phyloP scores from a whole-genome alignment of 2,797 vertebrate species.

The Scleropages formosus region DNA sequence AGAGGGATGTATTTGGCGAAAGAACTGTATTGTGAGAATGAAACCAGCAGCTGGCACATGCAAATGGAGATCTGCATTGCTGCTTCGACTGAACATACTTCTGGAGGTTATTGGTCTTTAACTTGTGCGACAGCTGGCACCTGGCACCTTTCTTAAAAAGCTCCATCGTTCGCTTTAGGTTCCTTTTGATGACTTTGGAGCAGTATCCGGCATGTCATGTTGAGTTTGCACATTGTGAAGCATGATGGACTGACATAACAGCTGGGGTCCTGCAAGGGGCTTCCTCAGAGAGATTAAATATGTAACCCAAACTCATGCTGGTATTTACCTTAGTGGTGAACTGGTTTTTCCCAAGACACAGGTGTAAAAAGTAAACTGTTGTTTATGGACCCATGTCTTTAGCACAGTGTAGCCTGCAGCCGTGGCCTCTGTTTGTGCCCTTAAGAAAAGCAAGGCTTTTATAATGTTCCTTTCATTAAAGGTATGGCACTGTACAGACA shows the following conservation, averaged over 20 bases:
- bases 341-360: not conserved
- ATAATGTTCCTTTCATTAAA: not conserved
- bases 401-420: not conserved
- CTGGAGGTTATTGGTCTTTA: not conserved
- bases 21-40: conserved; percentile 13
- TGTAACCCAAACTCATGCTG: not conserved
- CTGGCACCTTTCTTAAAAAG: not conserved
- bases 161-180: not conserved
- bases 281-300: not conserved
- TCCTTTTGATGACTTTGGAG: not conserved
- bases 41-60: conserved; percentile 6
- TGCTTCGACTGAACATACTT: conserved; percentile 7
- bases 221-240: not conserved
- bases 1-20: conserved; percentile 10
- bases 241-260: not conserved
- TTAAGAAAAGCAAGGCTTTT: not conserved
- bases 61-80: conserved; percentile 14
- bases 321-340: not conserved
- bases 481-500: not conserved
- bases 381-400: not conserved
- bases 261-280: not conserved
- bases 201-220: not conserved
- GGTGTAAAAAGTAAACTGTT: not conserved
- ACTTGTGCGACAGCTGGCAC: conserved; percentile 10
- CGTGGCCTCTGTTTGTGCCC: not conserved